A percentile compares a stretch with the other conserved stretches of the same genome.
Conservation (phyloP, 2,113 vertebrate genomes). For the Colinus virginianus region DNA sequence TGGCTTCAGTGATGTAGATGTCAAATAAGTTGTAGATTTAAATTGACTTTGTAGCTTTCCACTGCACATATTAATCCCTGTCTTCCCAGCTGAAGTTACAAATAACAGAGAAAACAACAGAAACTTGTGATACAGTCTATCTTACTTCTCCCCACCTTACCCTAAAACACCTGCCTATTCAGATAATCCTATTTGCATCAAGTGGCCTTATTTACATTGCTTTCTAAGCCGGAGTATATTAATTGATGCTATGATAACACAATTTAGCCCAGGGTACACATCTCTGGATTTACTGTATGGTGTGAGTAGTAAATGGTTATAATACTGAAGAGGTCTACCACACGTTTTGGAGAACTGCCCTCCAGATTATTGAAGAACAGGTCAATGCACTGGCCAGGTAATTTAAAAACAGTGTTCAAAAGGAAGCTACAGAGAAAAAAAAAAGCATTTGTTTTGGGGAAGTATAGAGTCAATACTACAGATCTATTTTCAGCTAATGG, state of each 20-base stretch:
- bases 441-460: neutral
- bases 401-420: neutral
- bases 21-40: neutral
- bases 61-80: neutral
- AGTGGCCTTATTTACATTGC: neutral
- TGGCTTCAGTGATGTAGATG: neutral
- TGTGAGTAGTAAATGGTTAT: neutral
- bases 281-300: neutral
- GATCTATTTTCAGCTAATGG: constrained; percentile 12
- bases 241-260: neutral
- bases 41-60: neutral
- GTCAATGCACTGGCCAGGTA: neutral
- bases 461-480: neutral
- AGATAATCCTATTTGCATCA: neutral
- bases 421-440: neutral
- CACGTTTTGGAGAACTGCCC: neutral
- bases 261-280: neutral
- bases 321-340: neutral
- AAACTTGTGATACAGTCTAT: neutral
- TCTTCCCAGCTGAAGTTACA: neutral
- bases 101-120: neutral
- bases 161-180: neutral
- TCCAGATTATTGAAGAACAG: neutral
- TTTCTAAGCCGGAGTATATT: neutral
- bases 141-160: neutral